Base-by-base conservation (phyloP, 2,888 invertebrate species). In the Pelosia muscerda region DNA sequence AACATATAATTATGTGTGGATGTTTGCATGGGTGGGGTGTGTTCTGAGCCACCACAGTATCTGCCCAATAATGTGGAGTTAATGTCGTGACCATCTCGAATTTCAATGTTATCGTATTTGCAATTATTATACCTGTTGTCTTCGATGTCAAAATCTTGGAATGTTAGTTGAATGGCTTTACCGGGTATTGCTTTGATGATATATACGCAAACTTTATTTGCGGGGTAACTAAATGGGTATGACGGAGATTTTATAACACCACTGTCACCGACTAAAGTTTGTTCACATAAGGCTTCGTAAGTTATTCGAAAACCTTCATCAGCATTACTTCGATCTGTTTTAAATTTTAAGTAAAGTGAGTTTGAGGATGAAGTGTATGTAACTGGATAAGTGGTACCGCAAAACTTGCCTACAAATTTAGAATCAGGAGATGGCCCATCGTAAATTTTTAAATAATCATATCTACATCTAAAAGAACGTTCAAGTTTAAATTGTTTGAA, bases 1-100 rank as follows among this genome's bases (percentile, higher is more conserved):
- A 96, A 96, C 86, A 99, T 90, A 81, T 96, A 96, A 89, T 98
- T 98, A 66, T 96, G 95, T 0, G 96, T 96, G 0, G 98, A 98
- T 8, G 96, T 93, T 61, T 96, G 94, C 22, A 92, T 90, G 0
- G 95, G 95, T 0, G 97, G 96, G 23, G 89, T 90, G 0, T 92
- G 90, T 0, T 93, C 90, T 0, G 90, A 86, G 0, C 88, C 86
- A 0, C 96, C 97, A 85, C 98, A 98, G 79, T 95, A 97, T 71
- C 90, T 96, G 0, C 96, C 97, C 59, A 98, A 85, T 22, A 95
- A 81, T 1, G 97, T 96, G 0, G 97, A 93, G 81, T 96, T 96
- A 56, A 91, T 92, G 76, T 95, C 95, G 61, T 96, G 93, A 0
- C 98, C 98, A 86, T 98, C 97, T 73, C 96, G 95, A 62, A 98